Percentiles rank a stretch among this genome's conserved stretches.
These are phyloP conservation scores for Lophotriccus pileatus DNA, from an alignment of 2,797 vertebrate species.

Conservation along the genomic window DNA sequence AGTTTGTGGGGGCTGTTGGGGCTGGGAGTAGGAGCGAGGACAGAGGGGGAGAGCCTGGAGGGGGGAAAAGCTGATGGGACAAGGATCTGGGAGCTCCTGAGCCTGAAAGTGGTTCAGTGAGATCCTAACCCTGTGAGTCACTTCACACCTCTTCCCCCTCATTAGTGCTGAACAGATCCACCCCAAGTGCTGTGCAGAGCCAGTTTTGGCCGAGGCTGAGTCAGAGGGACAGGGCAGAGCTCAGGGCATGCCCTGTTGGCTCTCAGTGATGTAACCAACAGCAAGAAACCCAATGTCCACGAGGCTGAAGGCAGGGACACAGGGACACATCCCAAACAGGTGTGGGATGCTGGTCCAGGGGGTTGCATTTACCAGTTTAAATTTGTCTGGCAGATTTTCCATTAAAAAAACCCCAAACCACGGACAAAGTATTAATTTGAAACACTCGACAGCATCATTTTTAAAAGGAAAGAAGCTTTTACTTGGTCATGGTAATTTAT, in stretches of 20 bases:
- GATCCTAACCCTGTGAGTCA: neutral
- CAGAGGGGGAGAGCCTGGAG: neutral
- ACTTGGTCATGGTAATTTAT: neutral
- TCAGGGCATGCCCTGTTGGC: fast-evolving
- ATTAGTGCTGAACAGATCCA: fast-evolving
- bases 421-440: neutral
- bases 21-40: neutral
- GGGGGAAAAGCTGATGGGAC: neutral
- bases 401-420: no score
- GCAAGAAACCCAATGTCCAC: fast-evolving
- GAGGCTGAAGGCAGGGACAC: neutral
- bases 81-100: neutral
- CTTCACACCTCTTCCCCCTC: neutral
- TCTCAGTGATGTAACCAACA: neutral
- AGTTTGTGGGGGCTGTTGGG: neutral
- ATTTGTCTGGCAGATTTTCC: neutral
- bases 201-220: neutral
- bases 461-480: neutral
- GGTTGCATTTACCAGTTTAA: neutral
- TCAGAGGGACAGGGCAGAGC: neutral
- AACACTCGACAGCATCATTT: neutral
- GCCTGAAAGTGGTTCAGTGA: neutral
- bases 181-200: neutral
- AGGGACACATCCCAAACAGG: neutral
- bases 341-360: neutral